Base-by-base conservation (phyloP, 1,140 invertebrate genomes). In the Caenorhabditis tropicalis region DNA sequence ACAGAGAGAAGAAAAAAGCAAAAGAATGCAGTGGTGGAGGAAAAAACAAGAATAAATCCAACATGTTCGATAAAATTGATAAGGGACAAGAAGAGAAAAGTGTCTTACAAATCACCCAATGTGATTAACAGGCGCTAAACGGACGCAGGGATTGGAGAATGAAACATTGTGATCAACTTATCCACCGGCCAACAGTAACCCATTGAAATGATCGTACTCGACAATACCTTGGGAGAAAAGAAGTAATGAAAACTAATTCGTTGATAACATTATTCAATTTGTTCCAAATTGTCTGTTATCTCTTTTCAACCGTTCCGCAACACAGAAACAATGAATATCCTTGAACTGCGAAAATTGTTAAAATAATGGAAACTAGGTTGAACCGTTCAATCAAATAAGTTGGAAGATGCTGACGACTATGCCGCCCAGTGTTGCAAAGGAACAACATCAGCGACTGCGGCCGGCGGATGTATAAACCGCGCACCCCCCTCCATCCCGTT, bases 381-480 rank as follows among this genome's bases (percentile, higher is more conserved):
- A 74, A 74, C 65, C 65, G 65, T 74, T 74, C 65, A 74, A 74
- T 43, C 65, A 74, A 74, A 74, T 74, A 74, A 74, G 65, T 74
- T 74, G 33, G 65, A 74, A 74, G 36, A 74, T 46, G 65, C 36
- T 74, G 65, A 43, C 21, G 65, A 43, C 36, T 65, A n/a, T 33
- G 21, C 53, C 58, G 65, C 19, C 19, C 3, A 74, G 65, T 74
- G 33, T 74, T 74, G 33, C 36, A 24, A 10, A 19, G 29, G 65
- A 74, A 74, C 65, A 74, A 74, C 36, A 74, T 43, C 36, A n/a
- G 10, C 24, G 21, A n/a, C 24, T 27, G 53, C 39, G 24, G 21
- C n/a, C 19, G 60, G 65, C 65, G 65, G 65, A 74, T 74, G 16
- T 39, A 31, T 24, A 74, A 43, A 74, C 9, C 27, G 33, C 33